These are phyloP conservation scores for Apodemia duryi DNA, from an alignment of 2,888 invertebrate species.

Conservation along the genomic window DNA sequence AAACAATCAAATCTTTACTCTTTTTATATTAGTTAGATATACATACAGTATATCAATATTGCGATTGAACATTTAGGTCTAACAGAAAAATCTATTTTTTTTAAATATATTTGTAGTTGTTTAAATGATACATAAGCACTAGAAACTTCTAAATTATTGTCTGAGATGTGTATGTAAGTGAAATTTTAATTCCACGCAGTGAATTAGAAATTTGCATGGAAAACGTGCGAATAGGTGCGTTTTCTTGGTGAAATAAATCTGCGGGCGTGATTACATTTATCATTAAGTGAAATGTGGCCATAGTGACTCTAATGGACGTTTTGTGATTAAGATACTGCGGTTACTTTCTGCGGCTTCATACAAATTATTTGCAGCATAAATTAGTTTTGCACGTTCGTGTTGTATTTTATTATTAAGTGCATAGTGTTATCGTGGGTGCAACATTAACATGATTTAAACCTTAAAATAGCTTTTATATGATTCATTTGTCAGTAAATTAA, in stretches of 20 bases:
- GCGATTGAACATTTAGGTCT: too few species aligned
- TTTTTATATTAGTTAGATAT: too few species aligned
- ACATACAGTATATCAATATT: too few species aligned
- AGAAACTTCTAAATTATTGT: background rate
- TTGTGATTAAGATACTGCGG: constrained; percentile 27
- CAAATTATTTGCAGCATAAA: constrained; percentile 29
- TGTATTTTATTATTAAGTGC: background rate
- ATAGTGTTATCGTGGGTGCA: constrained; percentile 1
- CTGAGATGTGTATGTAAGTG: constrained; percentile 26
- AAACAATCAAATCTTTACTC: too few species aligned
- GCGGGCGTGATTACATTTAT: constrained; percentile 33
- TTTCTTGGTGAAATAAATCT: constrained; percentile 34
- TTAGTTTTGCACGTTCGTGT: constrained; percentile 13
- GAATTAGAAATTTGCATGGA: constrained; percentile 37
- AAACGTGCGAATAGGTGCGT: constrained; percentile 34
- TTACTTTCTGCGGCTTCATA: constrained; percentile 26
- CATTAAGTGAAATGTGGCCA: constrained; percentile 33
- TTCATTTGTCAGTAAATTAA: too few species aligned
- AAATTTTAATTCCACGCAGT: constrained; percentile 36
- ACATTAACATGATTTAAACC: background rate
- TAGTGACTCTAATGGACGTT: constrained; percentile 29
- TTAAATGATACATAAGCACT: background rate
- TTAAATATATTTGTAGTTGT: background rate
- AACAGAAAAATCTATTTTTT: background rate
- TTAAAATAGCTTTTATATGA: background rate